Conservation (phyloP, 2,113 vertebrate species). For the Natator depressus region DNA sequence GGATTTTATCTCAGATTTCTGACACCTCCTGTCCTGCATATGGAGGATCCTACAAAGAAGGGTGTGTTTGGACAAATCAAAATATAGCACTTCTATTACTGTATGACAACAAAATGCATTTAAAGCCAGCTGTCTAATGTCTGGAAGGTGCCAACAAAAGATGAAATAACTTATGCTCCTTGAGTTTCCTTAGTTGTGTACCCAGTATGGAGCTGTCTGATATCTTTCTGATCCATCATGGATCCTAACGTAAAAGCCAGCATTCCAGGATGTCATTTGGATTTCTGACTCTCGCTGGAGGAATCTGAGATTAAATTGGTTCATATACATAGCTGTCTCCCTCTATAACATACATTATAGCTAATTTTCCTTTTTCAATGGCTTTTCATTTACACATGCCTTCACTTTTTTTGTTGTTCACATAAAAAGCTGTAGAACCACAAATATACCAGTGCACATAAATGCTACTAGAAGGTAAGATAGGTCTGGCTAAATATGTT, state of each 20-base stretch:
- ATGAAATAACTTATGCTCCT: background rate
- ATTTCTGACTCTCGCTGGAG: background rate
- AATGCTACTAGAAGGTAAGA: background rate
- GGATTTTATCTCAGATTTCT: background rate
- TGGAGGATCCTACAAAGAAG: background rate
- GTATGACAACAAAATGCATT: background rate
- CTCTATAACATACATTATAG: background rate
- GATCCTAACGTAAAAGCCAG: background rate
- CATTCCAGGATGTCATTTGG: background rate
- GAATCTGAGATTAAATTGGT: background rate
- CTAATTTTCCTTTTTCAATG: background rate
- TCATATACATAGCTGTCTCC: background rate
- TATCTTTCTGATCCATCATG: background rate
- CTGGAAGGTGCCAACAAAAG: background rate
- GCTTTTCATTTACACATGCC: conserved; percentile 9
- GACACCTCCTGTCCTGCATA: background rate
- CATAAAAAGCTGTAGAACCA: background rate
- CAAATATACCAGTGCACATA: conserved; percentile 12
- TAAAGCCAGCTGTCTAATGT: background rate
- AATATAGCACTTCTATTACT: background rate
- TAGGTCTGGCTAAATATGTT: conserved; percentile 19
- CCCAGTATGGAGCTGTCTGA: background rate
- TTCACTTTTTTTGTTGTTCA: conserved; percentile 29
- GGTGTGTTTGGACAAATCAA: background rate
- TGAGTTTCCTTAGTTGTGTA: background rate